Percentiles rank a stretch among this genome's conserved stretches.
These are phyloP conservation scores for Lasius platythorax DNA, from an alignment of 2,888 invertebrate species.

Conservation along the genomic window DNA sequence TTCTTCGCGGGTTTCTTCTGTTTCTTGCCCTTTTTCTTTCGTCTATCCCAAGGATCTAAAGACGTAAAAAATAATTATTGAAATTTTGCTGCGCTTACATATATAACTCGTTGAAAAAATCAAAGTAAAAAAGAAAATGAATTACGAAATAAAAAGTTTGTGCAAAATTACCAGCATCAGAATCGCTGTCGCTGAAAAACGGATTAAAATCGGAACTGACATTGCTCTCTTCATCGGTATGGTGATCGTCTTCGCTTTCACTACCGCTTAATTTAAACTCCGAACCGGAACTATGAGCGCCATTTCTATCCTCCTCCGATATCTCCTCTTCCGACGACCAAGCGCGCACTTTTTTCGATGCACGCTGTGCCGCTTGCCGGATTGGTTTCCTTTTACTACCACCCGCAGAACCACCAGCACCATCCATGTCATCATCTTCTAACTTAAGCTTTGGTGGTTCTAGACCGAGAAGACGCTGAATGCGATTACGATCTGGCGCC, in stretches of 20 bases:
- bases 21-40: constrained; percentile 89
- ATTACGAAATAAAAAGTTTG: constrained; percentile 9
- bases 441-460: constrained; percentile 86
- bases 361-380: constrained; percentile 88
- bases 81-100: background rate
- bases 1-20: constrained; percentile 88
- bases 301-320: constrained; percentile 87
- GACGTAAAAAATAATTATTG: constrained; percentile 18
- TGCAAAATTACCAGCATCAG: constrained; percentile 90
- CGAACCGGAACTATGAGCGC: constrained; percentile 86
- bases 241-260: constrained; percentile 84
- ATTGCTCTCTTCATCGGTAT: constrained; percentile 87
- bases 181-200: constrained; percentile 94
- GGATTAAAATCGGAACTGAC: constrained; percentile 96
- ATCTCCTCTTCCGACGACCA: constrained; percentile 88
- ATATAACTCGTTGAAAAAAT: background rate
- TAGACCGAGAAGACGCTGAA: constrained; percentile 91
- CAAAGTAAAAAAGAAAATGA: background rate
- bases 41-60: constrained; percentile 93
- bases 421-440: constrained; percentile 86
- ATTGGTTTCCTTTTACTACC: constrained; percentile 88
- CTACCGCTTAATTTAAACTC: constrained; percentile 87
- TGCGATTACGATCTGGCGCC: constrained; percentile 95
- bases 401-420: constrained; percentile 84
- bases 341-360: constrained; percentile 87